Base-by-base conservation (phyloP, 2,797 vertebrate species). In the Hypotaenidia okinawae region DNA sequence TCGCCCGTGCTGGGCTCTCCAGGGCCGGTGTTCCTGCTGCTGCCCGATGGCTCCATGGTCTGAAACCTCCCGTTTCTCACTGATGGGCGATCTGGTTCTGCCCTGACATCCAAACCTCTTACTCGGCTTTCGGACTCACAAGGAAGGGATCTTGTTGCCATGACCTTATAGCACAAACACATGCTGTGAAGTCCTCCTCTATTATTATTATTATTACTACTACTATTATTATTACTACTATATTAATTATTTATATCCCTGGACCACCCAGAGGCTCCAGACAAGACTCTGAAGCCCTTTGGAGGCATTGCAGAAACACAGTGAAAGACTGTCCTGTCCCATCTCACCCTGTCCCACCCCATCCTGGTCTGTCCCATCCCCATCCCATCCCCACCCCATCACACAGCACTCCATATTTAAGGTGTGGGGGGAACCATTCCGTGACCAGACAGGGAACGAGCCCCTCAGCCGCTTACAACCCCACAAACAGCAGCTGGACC, bases 111-210 rank as follows among this genome's bases (percentile, higher is more conserved):
- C 87, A 93, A 91, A 78, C 9, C 51, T 58, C 73, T 16, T 85
- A 22, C 66, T 81, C 10, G 0, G 13, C 77, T 94, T 87, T 88
- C 91, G 84, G 28, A 27, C 0, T 0, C 9, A 1, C 45, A 9
- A 24, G 54, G 62, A 62, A 8, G 25, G 80, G 90, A 88, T 96
- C 93, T 54, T 81, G 55, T 81, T 84, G 80, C 90, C 18, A 3
- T 5, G 37, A 87, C 89, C 75, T 85, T 13, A 43, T 1, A 54
- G 94, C 84, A 7, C 5, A 51, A 84, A 59, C 43, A 24, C 28
- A 3, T 0, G 32, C 75, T 13, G 76, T 0, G 1, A n/a, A 69
- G 25, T 66, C 68, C 79, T 13, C 24, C 87, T 95, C 33, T 3
- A 2, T 61, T 33, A 25, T 63, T 69, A 5, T 18, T 45, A 19